phyloP scores from a whole-genome alignment of 1,140 invertebrate species.

The Melitaea cinxia region DNA sequence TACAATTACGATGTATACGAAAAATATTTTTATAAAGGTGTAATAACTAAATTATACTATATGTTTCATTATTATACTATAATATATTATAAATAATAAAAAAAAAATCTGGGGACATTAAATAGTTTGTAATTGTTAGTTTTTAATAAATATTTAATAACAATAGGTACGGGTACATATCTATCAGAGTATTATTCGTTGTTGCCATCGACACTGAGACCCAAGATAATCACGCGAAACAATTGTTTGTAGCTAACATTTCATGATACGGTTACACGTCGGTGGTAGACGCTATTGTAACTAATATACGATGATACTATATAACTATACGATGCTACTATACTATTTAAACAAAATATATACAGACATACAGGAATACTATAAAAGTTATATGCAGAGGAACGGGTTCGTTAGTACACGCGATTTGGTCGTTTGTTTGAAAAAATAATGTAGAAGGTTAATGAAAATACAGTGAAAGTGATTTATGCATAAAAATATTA shows the following conservation, averaged over 20 bases:
- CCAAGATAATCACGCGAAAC: neutral
- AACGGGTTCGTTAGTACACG: neutral
- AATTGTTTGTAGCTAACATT: neutral
- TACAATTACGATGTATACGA: no score
- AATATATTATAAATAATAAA: no score
- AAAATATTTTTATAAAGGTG: no score
- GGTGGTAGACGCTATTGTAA: neutral
- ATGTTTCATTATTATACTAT: no score
- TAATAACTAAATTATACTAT: no score
- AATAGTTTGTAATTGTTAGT: no score
- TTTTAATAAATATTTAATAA: no score
- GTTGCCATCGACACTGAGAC: no score
- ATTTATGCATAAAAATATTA: conserved; percentile 2
- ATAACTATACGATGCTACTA: no score
- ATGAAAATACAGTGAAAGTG: neutral
- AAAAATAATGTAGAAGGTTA: conserved; percentile 7
- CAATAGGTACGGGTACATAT: no score
- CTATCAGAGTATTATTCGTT: no score
- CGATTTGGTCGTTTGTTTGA: conserved; percentile 14
- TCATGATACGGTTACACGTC: neutral
- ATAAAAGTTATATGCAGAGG: conserved; percentile 1
- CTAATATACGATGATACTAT: neutral
- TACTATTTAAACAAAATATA: neutral
- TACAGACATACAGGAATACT: neutral
- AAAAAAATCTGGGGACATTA: no score